A percentile compares a stretch with the other conserved stretches of the same genome.
Evolutionary conservation across 2,888 invertebrate genomes (phyloP).

Genomic region (Druceiella hillmani): DNA sequence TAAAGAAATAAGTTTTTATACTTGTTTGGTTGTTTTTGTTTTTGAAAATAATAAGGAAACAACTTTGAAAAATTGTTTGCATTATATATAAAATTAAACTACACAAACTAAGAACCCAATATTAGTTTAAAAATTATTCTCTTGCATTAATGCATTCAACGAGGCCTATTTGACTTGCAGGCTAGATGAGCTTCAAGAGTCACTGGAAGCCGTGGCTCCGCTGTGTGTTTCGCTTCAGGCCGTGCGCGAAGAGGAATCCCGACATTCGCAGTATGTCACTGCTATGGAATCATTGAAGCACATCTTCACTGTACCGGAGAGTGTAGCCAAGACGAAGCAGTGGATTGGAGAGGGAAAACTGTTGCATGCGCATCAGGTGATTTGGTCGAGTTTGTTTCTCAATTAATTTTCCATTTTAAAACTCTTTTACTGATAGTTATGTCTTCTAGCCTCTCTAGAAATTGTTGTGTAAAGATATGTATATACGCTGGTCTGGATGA

Average conservation of each 20-base stretch:
- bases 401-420: slow-evolving; percentile 1
- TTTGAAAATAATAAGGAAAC: too few relatives aligned
- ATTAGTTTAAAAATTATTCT: neutral
- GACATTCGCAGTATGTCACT: slow-evolving; percentile 95
- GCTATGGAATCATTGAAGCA: slow-evolving; percentile 98
- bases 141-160: neutral
- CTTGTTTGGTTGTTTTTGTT: too few relatives aligned
- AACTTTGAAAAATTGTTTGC: too few relatives aligned
- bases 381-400: slow-evolving; percentile 4
- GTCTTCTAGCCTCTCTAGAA: too few relatives aligned
- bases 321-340: slow-evolving; percentile 89
- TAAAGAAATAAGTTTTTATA: too few relatives aligned
- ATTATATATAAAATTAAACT: too few relatives aligned
- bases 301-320: slow-evolving; percentile 95
- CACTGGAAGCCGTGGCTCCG: slow-evolving; percentile 71
- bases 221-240: slow-evolving; percentile 76
- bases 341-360: slow-evolving; percentile 94
- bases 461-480: too few relatives aligned
- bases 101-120: too few relatives aligned
- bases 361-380: slow-evolving; percentile 85
- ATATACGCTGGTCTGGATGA: too few relatives aligned
- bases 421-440: neutral
- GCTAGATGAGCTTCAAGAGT: slow-evolving; percentile 69
- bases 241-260: slow-evolving; percentile 87
- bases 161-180: slow-evolving; percentile 36